Base-by-base conservation (phyloP, 2,888 invertebrate genomes). In the Tipula confusa region DNA sequence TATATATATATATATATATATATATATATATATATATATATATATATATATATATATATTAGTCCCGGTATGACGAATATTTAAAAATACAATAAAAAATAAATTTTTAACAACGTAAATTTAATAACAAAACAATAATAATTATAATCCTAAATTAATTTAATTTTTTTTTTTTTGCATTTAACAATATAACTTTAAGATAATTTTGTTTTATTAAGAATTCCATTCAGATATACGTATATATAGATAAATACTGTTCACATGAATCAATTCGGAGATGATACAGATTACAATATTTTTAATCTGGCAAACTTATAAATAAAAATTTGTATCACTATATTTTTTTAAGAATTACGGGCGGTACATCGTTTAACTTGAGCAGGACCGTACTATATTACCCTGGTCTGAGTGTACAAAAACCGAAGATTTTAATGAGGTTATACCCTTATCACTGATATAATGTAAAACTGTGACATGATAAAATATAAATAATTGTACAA, bases 31-130 rank as follows among this genome's bases (percentile, higher is more conserved):
- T n/a, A n/a, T n/a, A n/a, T n/a, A 24, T 64, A 64, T 24, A 24
- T 24, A 7, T 24, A 24, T 64, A 24, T 24, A 64, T 24, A 64
- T 24, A 64, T 64, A 64, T 24, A 3, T 64, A 64, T 24, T 64
- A 64, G 64, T 64, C 64, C 64, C 64, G 64, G 64, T 64, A 64
- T 64, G 64, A 64, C 64, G 64, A 64, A 64, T 64, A 64, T 64
- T 64, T 64, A 64, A 64, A 64, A 64, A 24, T 64, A 64, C 64
- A 64, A 64, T 24, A 64, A 64, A 24, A 64, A 64, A 64, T 64
- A 64, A 64, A 64, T 64, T 64, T 64, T 18, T 64, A 64, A 64
- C 64, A 64, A 64, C 24, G 24, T 24, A 64, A 64, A 24, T 64
- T 64, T 64, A 24, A 64, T 64, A 64, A 64, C 64, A 64, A 64